Evolutionary conservation across 2,113 vertebrate genomes (phyloP), one percentile per base, ranked within the genome.

Genomic region (Mus pahari): DNA sequence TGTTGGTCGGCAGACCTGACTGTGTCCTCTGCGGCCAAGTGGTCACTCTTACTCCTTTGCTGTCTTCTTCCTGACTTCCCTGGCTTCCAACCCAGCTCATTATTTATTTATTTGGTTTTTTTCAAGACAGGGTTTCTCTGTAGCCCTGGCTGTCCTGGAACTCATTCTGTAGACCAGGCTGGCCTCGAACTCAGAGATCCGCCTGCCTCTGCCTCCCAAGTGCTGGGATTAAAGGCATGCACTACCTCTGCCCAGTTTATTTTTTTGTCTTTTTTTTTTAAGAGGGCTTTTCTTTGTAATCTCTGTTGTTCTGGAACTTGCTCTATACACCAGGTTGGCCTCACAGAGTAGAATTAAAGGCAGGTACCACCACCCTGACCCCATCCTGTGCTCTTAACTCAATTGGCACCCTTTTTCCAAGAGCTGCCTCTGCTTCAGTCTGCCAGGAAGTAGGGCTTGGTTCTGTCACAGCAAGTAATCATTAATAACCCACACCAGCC

Each of bases 11-110:
- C 39, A 53, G 7, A 9, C 31, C 13, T 13, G 2, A 55, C 26
- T 33, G 0, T 5, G 7, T 39, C 66, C 31, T n/a, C n/a, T 31
- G 22, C 7, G 9, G 5, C 3, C 73, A 48, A 24, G 1, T 45
- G 64, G 11, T n/a, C 5, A 22, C 14, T 39, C 70, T 28, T 28
- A 36, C 11, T 64, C 60, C 24, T 79, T 36, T 62, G 14, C 33
- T 81, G 53, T 36, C 11, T 3, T n/a, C 8, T 28, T 74, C 9
- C 82, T 64, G 19, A 48, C 33, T 28, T 28, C 26, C 36, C n/a
- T n/a, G n/a, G n/a, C n/a, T 86, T 36, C 20, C 45, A 10, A 53
- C n/a, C 50, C 19, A 17, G 91, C 62, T 50, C 13, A 39, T 28
- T 36, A 11, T n/a, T 36, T 70, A 36, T 70, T 79, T 45, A 42